Evolutionary conservation across 1,140 invertebrate genomes (phyloP).

Genomic region (Popillia japonica): DNA sequence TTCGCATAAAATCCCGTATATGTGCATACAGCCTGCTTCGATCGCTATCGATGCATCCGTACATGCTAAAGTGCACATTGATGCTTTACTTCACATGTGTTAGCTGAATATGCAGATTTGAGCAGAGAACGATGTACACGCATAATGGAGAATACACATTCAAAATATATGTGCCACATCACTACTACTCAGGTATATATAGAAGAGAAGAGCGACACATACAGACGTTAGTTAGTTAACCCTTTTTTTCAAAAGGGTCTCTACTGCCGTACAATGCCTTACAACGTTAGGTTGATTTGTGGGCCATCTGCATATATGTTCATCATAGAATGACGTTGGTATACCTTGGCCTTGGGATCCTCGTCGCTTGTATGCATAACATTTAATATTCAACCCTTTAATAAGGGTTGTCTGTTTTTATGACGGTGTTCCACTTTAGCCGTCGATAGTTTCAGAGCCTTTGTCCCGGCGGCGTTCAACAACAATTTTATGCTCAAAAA

Average conservation of each 20-base stretch:
- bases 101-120: constrained; percentile 49
- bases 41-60: constrained; percentile 11
- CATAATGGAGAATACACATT: constrained; percentile 44
- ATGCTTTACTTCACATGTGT: constrained; percentile 41
- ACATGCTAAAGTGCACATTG: constrained; percentile 22
- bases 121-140: constrained; percentile 38
- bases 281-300: constrained; percentile 51
- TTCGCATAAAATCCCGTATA: constrained; percentile 51
- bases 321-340: constrained; percentile 1
- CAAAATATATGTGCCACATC: constrained; percentile 43
- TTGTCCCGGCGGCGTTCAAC: neutral
- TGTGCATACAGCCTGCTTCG: constrained; percentile 35
- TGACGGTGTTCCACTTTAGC: constrained; percentile 27
- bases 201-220: constrained; percentile 39
- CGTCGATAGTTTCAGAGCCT: constrained; percentile 7
- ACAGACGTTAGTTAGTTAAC: constrained; percentile 37
- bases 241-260: constrained; percentile 30
- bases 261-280: constrained; percentile 49
- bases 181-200: constrained; percentile 54
- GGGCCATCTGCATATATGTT: constrained; percentile 53
- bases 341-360: constrained; percentile 33
- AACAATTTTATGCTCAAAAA: constrained; percentile 34
- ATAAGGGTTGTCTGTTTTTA: constrained; percentile 35
- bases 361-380: constrained; percentile 28
- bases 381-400: constrained; percentile 35